Evolutionary conservation across 1,140 invertebrate species (phyloP), one percentile per base, ranked within the genome.

Genomic region (Neelides sp.): DNA sequence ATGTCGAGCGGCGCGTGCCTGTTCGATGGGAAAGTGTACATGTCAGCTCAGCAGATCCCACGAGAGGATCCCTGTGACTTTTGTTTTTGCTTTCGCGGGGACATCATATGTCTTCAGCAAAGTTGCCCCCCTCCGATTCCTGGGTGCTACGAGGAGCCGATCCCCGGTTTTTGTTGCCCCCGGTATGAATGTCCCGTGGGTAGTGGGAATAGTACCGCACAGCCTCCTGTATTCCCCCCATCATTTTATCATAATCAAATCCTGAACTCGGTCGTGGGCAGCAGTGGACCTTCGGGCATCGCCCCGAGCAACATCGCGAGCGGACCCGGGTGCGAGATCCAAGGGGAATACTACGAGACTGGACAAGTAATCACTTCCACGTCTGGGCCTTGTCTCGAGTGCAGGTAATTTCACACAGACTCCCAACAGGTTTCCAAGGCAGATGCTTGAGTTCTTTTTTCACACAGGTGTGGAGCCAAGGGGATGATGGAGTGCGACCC

Each of bases 21-120:
- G 58, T 92, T 88, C 63, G 85, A 86, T 40, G 85, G 87, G 58
- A 88, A 88, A 68, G 79, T 92, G 30, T 93, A 88, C 64, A 84
- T 91, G 27, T 92, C 87, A 1, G 89, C 89, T 3, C 88, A 93
- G 70, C 90, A 94, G 71, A 91, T 94, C 55, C 88, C 88, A 19
- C 73, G 88, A 59, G 84, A 90, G 52, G 86, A 94, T 72, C 86
- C 89, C 24, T 94, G 90, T 65, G 88, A 93, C 64, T 94, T 93
- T 73, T 94, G 90, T 69, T 94, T 94, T 79, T 94, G 90, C 73
- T 94, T 93, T 74, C 77, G 89, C 68, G 88, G 87, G 64, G 90
- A 93, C 64, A 92, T 94, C 56, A 93, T 94, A 58, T 94, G 90
- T 62, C 70, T 94, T 35, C 88, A 93, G 69, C 90, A 94, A 66